A percentile compares a stretch with the other conserved stretches of the same genome.
Conservation (phyloP, 53 echinoderm and acorn worm species). For the Paracentrotus lividus region DNA sequence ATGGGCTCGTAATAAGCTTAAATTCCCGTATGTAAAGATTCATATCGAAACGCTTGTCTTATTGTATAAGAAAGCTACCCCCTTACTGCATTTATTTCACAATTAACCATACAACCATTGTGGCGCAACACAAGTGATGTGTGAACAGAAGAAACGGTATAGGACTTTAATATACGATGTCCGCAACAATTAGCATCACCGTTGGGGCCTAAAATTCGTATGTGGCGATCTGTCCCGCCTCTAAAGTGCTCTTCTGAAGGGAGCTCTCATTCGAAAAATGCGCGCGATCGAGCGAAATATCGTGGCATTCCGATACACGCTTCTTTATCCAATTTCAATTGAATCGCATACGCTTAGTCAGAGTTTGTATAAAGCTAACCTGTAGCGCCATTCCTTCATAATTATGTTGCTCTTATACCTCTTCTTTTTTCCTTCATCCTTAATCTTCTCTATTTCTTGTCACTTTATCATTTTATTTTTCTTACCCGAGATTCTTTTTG, state of each 20-base stretch:
- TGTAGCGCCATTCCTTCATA: neutral
- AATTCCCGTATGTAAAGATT: constrained; percentile 28
- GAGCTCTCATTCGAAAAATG: constrained; percentile 4
- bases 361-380: neutral
- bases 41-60: neutral
- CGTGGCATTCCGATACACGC: constrained; percentile 42
- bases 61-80: constrained; percentile 35
- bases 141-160: constrained; percentile 29
- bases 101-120: neutral
- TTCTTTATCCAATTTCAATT: constrained; percentile 48
- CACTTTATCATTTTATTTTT: no score
- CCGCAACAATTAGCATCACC: constrained; percentile 63
- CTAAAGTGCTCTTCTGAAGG: neutral
- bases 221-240: constrained; percentile 8
- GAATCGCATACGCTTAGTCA: neutral
- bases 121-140: constrained; percentile 1
- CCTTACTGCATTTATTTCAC: neutral
- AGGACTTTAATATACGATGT: constrained; percentile 63
- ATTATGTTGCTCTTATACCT: neutral
- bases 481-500: no score
- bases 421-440: neutral
- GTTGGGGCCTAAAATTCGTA: neutral
- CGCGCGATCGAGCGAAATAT: neutral
- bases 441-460: neutral
- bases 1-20: neutral